Percentiles rank a stretch among this genome's conserved stretches.
phyloP scores from a whole-genome alignment of 2,113 vertebrate genomes.

The Atlantisia rogersi region DNA sequence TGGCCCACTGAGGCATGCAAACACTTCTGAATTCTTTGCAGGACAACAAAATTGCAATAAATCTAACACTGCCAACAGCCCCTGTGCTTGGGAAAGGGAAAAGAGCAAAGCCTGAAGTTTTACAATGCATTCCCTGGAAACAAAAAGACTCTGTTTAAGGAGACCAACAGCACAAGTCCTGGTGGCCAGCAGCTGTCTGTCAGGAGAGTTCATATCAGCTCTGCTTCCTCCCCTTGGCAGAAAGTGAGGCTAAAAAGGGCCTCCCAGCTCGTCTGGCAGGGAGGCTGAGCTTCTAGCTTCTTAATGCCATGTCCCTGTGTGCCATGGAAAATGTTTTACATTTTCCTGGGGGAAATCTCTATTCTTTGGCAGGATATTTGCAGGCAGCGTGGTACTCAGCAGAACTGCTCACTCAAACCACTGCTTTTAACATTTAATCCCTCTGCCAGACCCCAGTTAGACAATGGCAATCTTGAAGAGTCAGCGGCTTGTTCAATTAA shows the following conservation, averaged over 20 bases:
- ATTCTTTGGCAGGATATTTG: background rate
- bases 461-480: background rate
- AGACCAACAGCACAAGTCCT: background rate
- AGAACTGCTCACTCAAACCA: background rate
- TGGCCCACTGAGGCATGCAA: background rate
- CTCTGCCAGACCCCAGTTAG: background rate
- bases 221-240: background rate
- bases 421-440: background rate
- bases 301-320: background rate
- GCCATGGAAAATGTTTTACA: background rate
- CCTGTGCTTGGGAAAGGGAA: background rate
- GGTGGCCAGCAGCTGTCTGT: background rate
- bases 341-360: background rate
- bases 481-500: background rate
- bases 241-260: background rate
- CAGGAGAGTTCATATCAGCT: background rate
- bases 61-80: background rate
- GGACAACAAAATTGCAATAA: constrained; percentile 34
- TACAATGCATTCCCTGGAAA: background rate
- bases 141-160: background rate
- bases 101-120: background rate
- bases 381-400: background rate
- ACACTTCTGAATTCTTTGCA: constrained; percentile 16
- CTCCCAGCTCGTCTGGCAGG: background rate
- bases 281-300: background rate